Evolutionary conservation across 2,888 invertebrate genomes (phyloP), one percentile per base, ranked within the genome.

Genomic region (Rotaria macrura): DNA sequence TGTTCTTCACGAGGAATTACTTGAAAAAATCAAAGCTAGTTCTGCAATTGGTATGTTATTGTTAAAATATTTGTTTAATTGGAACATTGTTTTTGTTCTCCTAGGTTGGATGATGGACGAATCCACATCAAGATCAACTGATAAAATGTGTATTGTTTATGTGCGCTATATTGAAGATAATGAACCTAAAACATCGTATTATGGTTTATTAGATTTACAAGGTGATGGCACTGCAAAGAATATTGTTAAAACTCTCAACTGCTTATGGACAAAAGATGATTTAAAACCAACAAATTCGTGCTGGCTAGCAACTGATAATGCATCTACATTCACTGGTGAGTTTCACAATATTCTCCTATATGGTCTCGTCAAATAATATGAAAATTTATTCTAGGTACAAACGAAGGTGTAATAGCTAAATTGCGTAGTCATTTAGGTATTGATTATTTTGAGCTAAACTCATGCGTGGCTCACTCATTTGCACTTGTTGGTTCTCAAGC

Each of bases 61-160:
- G 6, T 57, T 12, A 6, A n/a, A 29, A 34, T 2, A 3, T 34
- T 34, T 29, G 34, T 29, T 12, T 7, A 12, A 9, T 29, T 65
- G 20, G 4, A 14, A 57, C 14, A 3, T 10, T 79, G 40, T 43
- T 25, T 43, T 79, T 43, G 5, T 23, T 74, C 43, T 40, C n/a
- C 1, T 79, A 79, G 79, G n/a, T 4, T 79, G 79, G 79, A 79
- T 79, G 79, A 43, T 79, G 43, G 79, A 79, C 10, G 79, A 79
- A 25, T 43, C 43, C 2, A 79, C 79, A 10, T 79, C 79, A 10
- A 7, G 79, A 43, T 20, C 6, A 2, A 43, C 43, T n/a, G 25
- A 40, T 23, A 79, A 79, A 43, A 10, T 3, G 2, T 79, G 79
- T n/a, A 79, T 79, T 14, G 4, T 79, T 4, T 79, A 79, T n/a